Conservation (phyloP, 1,140 invertebrate species). For the Drosophila bocki region DNA sequence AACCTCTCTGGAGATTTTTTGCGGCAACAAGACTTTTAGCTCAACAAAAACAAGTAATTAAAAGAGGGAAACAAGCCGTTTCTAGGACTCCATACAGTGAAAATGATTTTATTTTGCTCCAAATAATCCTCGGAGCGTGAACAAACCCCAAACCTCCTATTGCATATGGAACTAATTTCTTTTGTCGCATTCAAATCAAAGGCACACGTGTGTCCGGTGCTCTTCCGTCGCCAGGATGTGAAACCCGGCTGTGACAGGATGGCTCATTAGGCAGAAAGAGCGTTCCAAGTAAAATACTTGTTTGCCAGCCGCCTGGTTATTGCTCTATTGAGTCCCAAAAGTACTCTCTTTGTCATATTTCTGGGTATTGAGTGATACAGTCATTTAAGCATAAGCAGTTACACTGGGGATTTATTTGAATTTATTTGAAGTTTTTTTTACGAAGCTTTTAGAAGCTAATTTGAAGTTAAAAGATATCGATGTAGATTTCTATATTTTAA, state of each 20-base stretch:
- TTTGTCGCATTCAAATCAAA: constrained; percentile 57
- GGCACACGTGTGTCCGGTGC: constrained; percentile 64
- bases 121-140: constrained; percentile 23
- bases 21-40: constrained; percentile 2
- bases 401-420: background rate
- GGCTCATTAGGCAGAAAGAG: constrained; percentile 61
- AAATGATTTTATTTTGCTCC: constrained; percentile 29
- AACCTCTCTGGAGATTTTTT: constrained; percentile 12
- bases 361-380: constrained; percentile 59
- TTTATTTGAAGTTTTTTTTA: too few relatives aligned
- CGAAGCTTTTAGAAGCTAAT: background rate
- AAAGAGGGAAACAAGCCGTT: constrained; percentile 18
- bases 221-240: constrained; percentile 64
- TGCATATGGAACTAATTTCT: constrained; percentile 34
- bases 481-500: background rate
- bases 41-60: constrained; percentile 8
- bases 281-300: constrained; percentile 42
- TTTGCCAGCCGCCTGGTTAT: constrained; percentile 54
- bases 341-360: constrained; percentile 63
- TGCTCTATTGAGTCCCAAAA: constrained; percentile 63
- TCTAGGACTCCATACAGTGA: background rate
- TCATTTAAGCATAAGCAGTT: constrained; percentile 45
- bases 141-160: background rate
- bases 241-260: constrained; percentile 25
- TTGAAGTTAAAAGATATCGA: too few relatives aligned